phyloP scores from a whole-genome alignment of 2,797 vertebrate species.

The Tangara arthus region DNA sequence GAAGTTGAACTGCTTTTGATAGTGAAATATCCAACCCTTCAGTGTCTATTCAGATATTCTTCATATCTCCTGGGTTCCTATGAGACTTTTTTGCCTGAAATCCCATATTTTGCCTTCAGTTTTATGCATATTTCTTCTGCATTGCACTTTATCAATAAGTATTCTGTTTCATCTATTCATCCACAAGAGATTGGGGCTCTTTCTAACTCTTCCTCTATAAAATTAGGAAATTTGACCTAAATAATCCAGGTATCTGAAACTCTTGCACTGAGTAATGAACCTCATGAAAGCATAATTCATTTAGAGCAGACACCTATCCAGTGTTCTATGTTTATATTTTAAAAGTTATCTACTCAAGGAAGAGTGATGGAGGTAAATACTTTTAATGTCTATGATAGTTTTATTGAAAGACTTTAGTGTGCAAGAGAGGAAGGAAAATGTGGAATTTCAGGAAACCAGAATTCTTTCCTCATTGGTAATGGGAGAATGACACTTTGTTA shows the following conservation, averaged over 20 bases:
- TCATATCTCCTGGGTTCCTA: not conserved
- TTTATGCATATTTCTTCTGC: not conserved
- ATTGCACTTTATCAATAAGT: not conserved
- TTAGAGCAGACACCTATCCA: not conserved
- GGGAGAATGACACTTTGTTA: not conserved
- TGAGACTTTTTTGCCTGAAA: not conserved
- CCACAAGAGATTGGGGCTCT: not conserved
- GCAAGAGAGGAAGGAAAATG: not conserved
- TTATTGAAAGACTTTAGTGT: not conserved
- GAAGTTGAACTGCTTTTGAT: not conserved
- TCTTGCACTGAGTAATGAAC: not conserved
- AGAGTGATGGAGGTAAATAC: not conserved
- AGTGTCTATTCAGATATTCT: not conserved
- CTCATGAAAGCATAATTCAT: not conserved
- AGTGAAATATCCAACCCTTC: not conserved
- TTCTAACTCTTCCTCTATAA: not conserved
- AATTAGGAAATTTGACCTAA: not conserved
- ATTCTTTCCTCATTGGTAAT: not conserved
- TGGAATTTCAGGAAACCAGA: not conserved
- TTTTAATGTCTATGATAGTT: not conserved
- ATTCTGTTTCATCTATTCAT: not conserved
- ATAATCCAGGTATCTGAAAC: not conserved
- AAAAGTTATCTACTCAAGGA: not conserved
- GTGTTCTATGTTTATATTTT: not conserved
- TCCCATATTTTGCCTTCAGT: not conserved